These are phyloP conservation scores for Bergia puertoricense DNA, from an alignment of 92 coral and sea anemone species.

Conservation along the genomic window DNA sequence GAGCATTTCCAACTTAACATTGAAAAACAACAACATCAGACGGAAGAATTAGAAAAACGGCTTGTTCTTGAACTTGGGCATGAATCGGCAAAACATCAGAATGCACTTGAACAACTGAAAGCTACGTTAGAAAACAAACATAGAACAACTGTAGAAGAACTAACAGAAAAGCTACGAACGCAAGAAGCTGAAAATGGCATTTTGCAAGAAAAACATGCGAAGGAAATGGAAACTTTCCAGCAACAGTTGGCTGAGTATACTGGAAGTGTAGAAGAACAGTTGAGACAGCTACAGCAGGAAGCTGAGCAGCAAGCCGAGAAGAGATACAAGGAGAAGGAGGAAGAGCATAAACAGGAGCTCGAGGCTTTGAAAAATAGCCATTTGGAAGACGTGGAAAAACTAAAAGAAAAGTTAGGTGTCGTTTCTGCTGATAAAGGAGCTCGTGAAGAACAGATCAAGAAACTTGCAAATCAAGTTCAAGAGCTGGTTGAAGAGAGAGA, in stretches of 20 bases:
- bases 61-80: constrained; percentile 80
- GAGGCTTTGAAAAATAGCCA: constrained; percentile 48
- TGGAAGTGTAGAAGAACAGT: constrained; percentile 69
- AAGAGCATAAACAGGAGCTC: constrained; percentile 53
- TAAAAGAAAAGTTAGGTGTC: constrained; percentile 39
- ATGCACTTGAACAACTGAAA: constrained; percentile 58
- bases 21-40: constrained; percentile 75
- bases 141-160: constrained; percentile 40
- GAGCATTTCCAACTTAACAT: constrained; percentile 63
- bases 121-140: constrained; percentile 50
- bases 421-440: constrained; percentile 51
- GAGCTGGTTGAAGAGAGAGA: constrained; percentile 54
- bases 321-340: constrained; percentile 35
- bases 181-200: constrained; percentile 59
- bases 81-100: constrained; percentile 74
- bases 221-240: constrained; percentile 71
- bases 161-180: constrained; percentile 56
- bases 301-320: constrained; percentile 60
- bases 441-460: constrained; percentile 44
- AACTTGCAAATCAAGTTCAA: constrained; percentile 58
- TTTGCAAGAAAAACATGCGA: constrained; percentile 60
- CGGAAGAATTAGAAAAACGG: constrained; percentile 82
- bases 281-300: constrained; percentile 52
- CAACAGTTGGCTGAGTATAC: constrained; percentile 68
- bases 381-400: constrained; percentile 35